Percentiles rank a stretch among this genome's conserved stretches.
Evolutionary conservation across 2,888 invertebrate genomes (phyloP).

Genomic region (Hofmannophila pseudospretella): DNA sequence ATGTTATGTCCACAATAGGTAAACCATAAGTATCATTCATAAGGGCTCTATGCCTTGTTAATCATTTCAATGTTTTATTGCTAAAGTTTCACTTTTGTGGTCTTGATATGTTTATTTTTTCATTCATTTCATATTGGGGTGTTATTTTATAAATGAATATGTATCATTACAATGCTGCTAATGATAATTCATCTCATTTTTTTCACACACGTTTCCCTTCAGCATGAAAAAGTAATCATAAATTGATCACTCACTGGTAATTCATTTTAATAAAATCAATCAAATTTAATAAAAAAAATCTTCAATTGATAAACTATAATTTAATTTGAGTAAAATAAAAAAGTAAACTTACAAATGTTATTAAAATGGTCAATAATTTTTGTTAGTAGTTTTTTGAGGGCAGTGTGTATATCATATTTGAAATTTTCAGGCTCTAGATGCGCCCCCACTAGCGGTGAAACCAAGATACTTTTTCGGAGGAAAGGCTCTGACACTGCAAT

Average conservation of each 20-base stretch:
- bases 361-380: neutral
- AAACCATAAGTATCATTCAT: constrained; percentile 78
- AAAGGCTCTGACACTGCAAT: constrained; percentile 81
- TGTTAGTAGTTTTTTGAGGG: constrained; percentile 17
- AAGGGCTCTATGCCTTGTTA: constrained; percentile 61
- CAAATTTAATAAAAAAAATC: neutral
- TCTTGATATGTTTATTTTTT: constrained; percentile 59
- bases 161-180: constrained; percentile 1
- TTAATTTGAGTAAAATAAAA: neutral
- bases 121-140: constrained; percentile 36
- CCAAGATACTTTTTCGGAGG: constrained; percentile 80
- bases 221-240: constrained; percentile 43
- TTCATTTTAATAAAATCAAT: constrained; percentile 7
- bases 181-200: neutral
- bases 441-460: constrained; percentile 63
- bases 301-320: neutral
- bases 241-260: constrained; percentile 28
- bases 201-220: neutral
- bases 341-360: neutral
- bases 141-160: neutral
- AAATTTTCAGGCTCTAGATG: constrained; percentile 66
- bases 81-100: constrained; percentile 28
- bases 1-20: constrained; percentile 72
- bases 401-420: constrained; percentile 31
- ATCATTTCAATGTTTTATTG: constrained; percentile 47